A percentile compares a stretch with the other conserved stretches of the same genome.
Conservation (phyloP, 2,113 vertebrate genomes). For the Nesoenas mayeri region DNA sequence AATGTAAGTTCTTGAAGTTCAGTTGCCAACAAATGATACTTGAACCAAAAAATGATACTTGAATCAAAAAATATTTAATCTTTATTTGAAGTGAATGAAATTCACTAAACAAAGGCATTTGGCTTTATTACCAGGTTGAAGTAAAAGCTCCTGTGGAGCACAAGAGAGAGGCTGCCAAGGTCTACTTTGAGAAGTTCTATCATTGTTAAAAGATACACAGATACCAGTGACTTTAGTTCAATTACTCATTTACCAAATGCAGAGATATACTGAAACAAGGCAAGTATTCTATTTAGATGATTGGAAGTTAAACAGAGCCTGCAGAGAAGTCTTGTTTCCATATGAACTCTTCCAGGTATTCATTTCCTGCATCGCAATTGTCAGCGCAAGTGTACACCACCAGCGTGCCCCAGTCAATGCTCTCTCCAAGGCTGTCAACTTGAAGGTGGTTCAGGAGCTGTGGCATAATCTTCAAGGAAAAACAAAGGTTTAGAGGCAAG, state of each 20-base stretch:
- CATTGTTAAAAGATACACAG: not conserved
- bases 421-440: slow-evolving; percentile 85
- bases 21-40: not conserved
- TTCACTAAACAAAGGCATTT: not conserved
- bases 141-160: not conserved
- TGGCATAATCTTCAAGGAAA: slow-evolving; percentile 88
- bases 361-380: slow-evolving; percentile 78
- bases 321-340: slow-evolving; percentile 91
- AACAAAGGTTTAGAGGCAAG: not conserved
- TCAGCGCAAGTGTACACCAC: slow-evolving; percentile 85
- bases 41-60: not conserved
- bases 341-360: slow-evolving; percentile 87
- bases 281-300: not conserved
- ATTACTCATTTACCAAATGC: not conserved
- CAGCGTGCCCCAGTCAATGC: slow-evolving; percentile 93
- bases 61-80: not conserved
- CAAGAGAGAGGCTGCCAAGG: not conserved
- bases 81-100: slow-evolving; percentile 22
- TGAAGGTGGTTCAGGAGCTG: slow-evolving; percentile 91
- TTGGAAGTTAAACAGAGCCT: not conserved
- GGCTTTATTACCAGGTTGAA: not conserved
- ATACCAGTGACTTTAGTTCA: not conserved
- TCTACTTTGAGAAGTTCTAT: not conserved
- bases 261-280: not conserved
- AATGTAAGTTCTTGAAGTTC: not conserved